Evolutionary conservation across 2,888 invertebrate genomes (phyloP).

Genomic region (Alentia gelatinosa): DNA sequence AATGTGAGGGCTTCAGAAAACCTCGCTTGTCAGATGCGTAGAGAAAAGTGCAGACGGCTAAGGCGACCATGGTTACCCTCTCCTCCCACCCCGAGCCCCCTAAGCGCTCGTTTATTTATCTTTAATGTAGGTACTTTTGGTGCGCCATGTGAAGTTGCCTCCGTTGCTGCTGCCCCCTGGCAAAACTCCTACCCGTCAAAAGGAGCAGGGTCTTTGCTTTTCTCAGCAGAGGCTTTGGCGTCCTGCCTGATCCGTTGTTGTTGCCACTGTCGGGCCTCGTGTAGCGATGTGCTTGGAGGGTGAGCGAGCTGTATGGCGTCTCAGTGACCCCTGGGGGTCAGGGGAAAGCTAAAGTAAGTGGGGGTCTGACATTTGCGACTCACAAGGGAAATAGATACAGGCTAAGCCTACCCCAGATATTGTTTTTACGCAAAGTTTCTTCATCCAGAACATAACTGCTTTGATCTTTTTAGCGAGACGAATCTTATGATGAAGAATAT

Average conservation of each 20-base stretch:
- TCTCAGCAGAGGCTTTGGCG: neutral
- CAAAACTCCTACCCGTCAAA: constrained; percentile 2
- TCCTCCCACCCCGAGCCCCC: neutral
- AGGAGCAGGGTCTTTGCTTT: neutral
- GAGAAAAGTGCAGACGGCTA: neutral
- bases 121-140: constrained; percentile 11
- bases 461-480: neutral
- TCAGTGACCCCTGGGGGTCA: constrained; percentile 12
- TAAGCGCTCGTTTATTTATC: constrained; percentile 16
- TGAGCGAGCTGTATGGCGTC: neutral
- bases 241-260: neutral
- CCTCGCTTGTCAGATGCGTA: neutral
- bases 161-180: neutral
- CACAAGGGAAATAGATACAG: neutral
- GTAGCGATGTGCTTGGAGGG: neutral
- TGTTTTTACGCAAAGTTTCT: too few relatives aligned
- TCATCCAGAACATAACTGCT: too few relatives aligned
- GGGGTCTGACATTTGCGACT: neutral
- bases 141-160: neutral
- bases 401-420: neutral
- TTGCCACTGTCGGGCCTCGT: neutral
- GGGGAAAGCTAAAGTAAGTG: neutral
- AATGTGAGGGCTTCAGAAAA: neutral
- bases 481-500: too few relatives aligned
- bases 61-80: neutral